Conservation (phyloP, 2,888 invertebrate species). For the Stomorhina lunata region DNA sequence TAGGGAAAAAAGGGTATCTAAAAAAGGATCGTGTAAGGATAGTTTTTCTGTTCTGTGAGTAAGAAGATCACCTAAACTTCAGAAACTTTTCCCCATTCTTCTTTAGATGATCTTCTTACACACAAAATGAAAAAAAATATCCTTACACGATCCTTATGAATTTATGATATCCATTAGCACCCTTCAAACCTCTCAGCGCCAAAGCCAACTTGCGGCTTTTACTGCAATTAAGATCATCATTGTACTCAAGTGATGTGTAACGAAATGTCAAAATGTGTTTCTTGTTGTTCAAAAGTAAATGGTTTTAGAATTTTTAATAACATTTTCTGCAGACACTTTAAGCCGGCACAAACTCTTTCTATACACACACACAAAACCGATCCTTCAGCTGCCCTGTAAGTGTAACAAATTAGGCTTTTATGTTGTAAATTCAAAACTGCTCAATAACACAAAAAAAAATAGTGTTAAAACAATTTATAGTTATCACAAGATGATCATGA, state of each 20-base stretch:
- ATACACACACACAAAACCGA: slow-evolving; percentile 9
- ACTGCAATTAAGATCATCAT: slow-evolving; percentile 62
- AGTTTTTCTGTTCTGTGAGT: too few species aligned
- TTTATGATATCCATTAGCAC: slow-evolving; percentile 67
- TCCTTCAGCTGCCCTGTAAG: slow-evolving; percentile 71
- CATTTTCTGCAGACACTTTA: slow-evolving; percentile 47
- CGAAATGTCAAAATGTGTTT: slow-evolving; percentile 63
- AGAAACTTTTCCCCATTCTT: not conserved
- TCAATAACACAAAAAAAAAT: not conserved
- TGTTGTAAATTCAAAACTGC: slow-evolving; percentile 6
- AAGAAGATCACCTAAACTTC: too few species aligned
- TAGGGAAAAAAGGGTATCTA: too few species aligned
- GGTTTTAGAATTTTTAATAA: slow-evolving; percentile 54
- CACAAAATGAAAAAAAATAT: not conserved
- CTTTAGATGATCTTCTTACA: not conserved
- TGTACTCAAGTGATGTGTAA: slow-evolving; percentile 61
- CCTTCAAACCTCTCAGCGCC: not conserved
- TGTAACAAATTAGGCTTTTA: slow-evolving; percentile 72
- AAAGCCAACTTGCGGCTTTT: slow-evolving; percentile 49
- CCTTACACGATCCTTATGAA: not conserved
- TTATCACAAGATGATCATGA: slow-evolving; percentile 34
- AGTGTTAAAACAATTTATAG: slow-evolving; percentile 21
- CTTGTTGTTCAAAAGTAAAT: not conserved
- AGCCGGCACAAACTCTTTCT: slow-evolving; percentile 12
- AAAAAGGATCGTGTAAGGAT: too few species aligned